Percentiles rank a stretch among this genome's conserved stretches.
Conservation (phyloP, 2,888 invertebrate species). For the Teleogryllus oceanicus region DNA sequence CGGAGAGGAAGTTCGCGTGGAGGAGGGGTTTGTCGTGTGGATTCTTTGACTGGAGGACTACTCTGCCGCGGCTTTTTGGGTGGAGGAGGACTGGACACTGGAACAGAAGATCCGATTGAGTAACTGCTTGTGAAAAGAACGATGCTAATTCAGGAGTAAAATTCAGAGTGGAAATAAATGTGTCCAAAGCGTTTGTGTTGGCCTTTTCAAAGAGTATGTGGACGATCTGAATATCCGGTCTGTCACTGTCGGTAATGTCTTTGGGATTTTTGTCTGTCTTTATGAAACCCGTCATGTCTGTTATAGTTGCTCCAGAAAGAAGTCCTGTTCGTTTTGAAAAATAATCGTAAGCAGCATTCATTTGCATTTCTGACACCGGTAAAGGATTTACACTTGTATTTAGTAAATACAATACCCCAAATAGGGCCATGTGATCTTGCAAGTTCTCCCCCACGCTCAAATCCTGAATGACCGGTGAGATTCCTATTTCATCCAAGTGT, state of each 20-base stretch:
- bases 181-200: background rate
- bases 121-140: background rate
- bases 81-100: slow-evolving; percentile 44
- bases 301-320: no score
- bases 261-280: background rate
- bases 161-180: background rate
- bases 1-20: slow-evolving; percentile 51
- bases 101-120: background rate
- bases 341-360: no score
- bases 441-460: no score
- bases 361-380: no score
- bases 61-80: slow-evolving; percentile 48
- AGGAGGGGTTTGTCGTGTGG: slow-evolving; percentile 50
- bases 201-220: background rate
- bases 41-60: slow-evolving; percentile 48
- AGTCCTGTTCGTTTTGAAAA: no score
- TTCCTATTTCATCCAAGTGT: no score
- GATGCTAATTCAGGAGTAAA: background rate
- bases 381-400: no score
- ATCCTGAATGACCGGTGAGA: no score
- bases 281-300: no score
- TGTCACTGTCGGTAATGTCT: background rate
- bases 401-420: no score
- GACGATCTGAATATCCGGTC: background rate
- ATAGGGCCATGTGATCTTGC: no score